Percentiles rank a stretch among this genome's conserved stretches.
phyloP scores from a whole-genome alignment of 2,797 vertebrate genomes.

The Podargus strigoides region DNA sequence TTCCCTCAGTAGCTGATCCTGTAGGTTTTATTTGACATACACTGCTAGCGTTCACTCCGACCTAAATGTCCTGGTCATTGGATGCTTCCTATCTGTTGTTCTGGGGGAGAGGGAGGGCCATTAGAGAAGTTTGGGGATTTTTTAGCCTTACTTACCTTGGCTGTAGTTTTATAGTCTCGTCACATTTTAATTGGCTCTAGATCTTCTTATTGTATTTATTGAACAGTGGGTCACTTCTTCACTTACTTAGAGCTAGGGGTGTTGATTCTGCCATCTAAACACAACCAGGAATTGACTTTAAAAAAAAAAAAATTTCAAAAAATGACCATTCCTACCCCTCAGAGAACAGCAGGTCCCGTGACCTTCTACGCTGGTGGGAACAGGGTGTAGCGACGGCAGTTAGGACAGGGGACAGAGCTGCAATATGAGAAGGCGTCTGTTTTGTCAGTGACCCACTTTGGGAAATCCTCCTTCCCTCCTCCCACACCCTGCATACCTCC shows the following conservation, averaged over 20 bases:
- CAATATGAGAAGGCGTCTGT: not conserved
- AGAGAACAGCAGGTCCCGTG: not conserved
- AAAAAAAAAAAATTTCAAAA: not conserved
- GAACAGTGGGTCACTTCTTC: not conserved
- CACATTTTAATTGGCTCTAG: not conserved
- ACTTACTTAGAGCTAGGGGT: not conserved
- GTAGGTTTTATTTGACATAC: not conserved
- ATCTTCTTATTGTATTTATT: not conserved
- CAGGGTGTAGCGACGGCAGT: not conserved
- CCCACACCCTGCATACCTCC: not conserved
- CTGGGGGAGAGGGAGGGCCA: not conserved
- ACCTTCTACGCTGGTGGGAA: not conserved
- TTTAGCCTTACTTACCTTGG: not conserved
- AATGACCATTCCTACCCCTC: not conserved
- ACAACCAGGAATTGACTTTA: not conserved
- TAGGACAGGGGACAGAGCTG: not conserved
- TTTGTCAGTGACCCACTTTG: constrained; percentile 3
- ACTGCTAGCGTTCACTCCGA: not conserved
- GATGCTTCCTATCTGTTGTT: not conserved
- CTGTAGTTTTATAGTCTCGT: constrained; percentile 12
- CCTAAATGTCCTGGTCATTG: not conserved
- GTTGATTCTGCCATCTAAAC: not conserved
- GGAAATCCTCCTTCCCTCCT: not conserved
- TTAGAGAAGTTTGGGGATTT: not conserved
- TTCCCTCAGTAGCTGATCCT: not conserved